Evolutionary conservation across 2,113 vertebrate species (phyloP).

Genomic region (Rhinopomastus cyanomelas): DNA sequence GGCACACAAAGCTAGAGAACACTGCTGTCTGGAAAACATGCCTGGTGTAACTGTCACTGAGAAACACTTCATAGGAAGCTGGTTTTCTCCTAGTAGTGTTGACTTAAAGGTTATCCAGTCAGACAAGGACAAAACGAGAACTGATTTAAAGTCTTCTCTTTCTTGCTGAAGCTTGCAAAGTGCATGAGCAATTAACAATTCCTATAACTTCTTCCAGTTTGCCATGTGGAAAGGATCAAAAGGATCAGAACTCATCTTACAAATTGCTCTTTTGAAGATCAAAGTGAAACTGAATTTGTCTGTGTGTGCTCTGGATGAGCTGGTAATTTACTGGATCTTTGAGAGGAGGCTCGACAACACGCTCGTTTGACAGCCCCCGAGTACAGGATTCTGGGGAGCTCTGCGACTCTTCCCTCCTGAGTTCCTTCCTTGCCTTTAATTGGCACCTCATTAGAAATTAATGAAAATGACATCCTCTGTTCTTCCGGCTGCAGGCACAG

Average conservation of each 20-base stretch:
- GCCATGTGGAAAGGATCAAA: slow-evolving; percentile 73
- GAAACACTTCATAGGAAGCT: slow-evolving; percentile 38
- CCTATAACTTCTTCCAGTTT: slow-evolving; percentile 73
- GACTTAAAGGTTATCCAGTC: slow-evolving; percentile 73
- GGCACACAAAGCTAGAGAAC: background rate
- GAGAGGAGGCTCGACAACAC: slow-evolving; percentile 64
- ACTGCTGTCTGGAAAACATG: background rate
- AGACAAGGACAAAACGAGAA: slow-evolving; percentile 58
- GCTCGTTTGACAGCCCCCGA: slow-evolving; percentile 72
- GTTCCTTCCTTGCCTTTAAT: slow-evolving; percentile 80
- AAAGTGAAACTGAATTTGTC: slow-evolving; percentile 78
- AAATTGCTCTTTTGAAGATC: slow-evolving; percentile 88
- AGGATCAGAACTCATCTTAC: slow-evolving; percentile 79
- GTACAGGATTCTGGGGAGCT: slow-evolving; percentile 73
- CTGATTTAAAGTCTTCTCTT: slow-evolving; percentile 63
- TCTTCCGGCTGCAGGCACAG: slow-evolving; percentile 78
- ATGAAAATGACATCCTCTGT: slow-evolving; percentile 86
- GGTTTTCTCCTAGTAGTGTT: slow-evolving; percentile 35
- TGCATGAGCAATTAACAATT: slow-evolving; percentile 79
- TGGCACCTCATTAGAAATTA: slow-evolving; percentile 88
- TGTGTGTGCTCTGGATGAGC: slow-evolving; percentile 72
- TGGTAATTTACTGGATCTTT: slow-evolving; percentile 81
- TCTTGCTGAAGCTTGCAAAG: slow-evolving; percentile 52
- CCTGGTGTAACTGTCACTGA: slow-evolving; percentile 26
- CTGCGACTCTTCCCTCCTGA: slow-evolving; percentile 76